A percentile compares a stretch with the other conserved stretches of the same genome.
Conservation (phyloP, 2,888 invertebrate species). For the Drosophila pseudotalamancana region DNA sequence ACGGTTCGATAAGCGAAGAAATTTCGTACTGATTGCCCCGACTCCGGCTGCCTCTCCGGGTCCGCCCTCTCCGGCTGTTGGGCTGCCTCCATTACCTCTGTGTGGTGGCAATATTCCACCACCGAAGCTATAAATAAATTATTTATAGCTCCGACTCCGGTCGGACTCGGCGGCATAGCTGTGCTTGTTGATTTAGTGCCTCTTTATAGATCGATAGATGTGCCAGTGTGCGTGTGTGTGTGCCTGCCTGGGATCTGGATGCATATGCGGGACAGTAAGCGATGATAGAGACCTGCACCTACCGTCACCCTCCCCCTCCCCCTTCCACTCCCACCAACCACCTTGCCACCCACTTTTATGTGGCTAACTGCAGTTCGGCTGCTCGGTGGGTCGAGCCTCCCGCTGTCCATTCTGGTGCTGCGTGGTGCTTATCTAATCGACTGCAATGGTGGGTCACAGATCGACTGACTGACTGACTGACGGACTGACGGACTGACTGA, state of each 20-base stretch:
- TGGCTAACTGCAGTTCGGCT: constrained; percentile 10
- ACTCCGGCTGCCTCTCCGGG: constrained; percentile 23
- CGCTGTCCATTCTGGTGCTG: constrained; percentile 17
- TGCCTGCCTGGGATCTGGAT: constrained; percentile 35
- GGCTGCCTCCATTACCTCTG: constrained; percentile 64
- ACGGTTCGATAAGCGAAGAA: constrained; percentile 26
- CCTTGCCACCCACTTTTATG: background rate
- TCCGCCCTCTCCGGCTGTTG: background rate
- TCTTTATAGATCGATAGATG: constrained; percentile 71
- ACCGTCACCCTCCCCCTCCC: constrained; percentile 2
- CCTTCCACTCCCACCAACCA: background rate
- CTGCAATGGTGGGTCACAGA: constrained; percentile 67
- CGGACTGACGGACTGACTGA: constrained; percentile 17
- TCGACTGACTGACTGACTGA: too few relatives aligned
- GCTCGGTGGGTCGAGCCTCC: constrained; percentile 58
- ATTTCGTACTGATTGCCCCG: constrained; percentile 42
- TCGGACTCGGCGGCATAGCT: constrained; percentile 40
- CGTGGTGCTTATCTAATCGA: constrained; percentile 69
- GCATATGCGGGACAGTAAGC: constrained; percentile 23
- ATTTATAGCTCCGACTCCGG: constrained; percentile 78
- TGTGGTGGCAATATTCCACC: constrained; percentile 79
- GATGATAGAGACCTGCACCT: constrained; percentile 5
- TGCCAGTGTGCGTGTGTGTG: constrained; percentile 15
- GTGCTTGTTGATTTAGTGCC: constrained; percentile 81
- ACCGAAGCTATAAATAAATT: constrained; percentile 78